These are phyloP conservation scores for Trypoxylus dichotomus DNA, from an alignment of 1,140 invertebrate species.

Conservation along the genomic window DNA sequence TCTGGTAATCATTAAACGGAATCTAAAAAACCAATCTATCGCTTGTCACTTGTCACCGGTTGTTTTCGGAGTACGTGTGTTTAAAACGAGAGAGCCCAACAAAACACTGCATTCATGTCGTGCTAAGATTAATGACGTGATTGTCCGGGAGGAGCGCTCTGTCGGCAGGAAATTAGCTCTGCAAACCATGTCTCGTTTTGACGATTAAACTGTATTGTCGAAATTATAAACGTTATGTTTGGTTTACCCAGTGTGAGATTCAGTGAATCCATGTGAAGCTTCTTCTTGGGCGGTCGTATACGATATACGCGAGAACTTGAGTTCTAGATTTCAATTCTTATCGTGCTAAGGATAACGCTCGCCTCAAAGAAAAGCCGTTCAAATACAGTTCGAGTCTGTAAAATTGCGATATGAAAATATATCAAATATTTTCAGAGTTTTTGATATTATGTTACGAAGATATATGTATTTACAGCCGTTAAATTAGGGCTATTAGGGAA, in stretches of 20 bases:
- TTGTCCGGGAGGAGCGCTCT: slow-evolving; percentile 39
- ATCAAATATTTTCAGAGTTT: too few species aligned
- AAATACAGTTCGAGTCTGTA: too few species aligned
- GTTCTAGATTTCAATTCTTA: not conserved
- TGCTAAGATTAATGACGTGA: slow-evolving; percentile 46
- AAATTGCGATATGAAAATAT: too few species aligned
- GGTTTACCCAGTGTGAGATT: not conserved
- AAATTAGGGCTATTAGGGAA: too few species aligned
- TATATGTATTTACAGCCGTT: too few species aligned
- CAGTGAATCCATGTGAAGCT: not conserved
- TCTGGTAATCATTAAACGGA: slow-evolving; percentile 42
- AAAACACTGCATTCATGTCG: slow-evolving; percentile 45
- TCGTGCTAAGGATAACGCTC: not conserved
- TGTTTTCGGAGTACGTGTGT: slow-evolving; percentile 43
- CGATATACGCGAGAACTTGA: not conserved
- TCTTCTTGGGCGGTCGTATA: not conserved
- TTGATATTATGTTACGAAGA: too few species aligned
- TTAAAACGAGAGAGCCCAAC: slow-evolving; percentile 42
- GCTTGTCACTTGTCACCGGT: slow-evolving; percentile 47
- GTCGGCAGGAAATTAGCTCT: slow-evolving; percentile 46
- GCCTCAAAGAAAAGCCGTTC: too few species aligned
- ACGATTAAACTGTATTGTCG: slow-evolving; percentile 29
- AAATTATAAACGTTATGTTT: slow-evolving; percentile 29
- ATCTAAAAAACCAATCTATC: slow-evolving; percentile 48
- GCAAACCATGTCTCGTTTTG: slow-evolving; percentile 37